Evolutionary conservation across 92 coral and sea anemone species (phyloP).

Genomic region (Anthopleura xanthogrammica): DNA sequence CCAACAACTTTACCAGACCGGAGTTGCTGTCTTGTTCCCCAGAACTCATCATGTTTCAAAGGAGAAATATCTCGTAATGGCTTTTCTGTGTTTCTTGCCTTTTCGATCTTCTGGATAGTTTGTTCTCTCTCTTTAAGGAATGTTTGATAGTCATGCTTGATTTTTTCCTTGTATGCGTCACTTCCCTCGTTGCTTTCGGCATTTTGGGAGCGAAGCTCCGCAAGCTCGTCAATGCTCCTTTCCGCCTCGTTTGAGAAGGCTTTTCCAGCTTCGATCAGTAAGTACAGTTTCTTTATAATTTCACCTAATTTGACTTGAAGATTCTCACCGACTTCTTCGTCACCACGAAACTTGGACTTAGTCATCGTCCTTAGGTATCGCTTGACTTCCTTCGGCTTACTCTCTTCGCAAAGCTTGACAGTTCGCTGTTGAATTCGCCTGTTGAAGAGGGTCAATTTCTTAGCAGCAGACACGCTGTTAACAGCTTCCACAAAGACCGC

Average conservation of each 20-base stretch:
- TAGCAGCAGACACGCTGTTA: background rate
- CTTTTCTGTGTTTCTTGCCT: background rate
- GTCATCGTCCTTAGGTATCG: constrained; percentile 34
- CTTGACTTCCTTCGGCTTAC: constrained; percentile 12
- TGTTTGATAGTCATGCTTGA: constrained; percentile 12
- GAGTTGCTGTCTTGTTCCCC: constrained; percentile 62
- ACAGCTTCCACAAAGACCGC: background rate
- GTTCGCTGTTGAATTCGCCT: constrained; percentile 15
- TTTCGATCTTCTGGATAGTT: background rate
- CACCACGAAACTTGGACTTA: constrained; percentile 34
- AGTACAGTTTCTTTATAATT: constrained; percentile 30
- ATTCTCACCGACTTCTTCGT: background rate
- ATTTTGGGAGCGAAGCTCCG: constrained; percentile 29
- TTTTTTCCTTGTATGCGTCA: constrained; percentile 8
- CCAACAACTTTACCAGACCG: constrained; percentile 55
- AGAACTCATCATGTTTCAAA: constrained; percentile 36
- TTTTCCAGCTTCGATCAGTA: constrained; percentile 40
- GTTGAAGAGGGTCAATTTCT: constrained; percentile 17
- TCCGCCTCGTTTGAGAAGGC: constrained; percentile 39
- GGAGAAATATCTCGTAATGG: constrained; percentile 5
- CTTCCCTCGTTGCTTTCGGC: constrained; percentile 6
- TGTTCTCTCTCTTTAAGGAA: constrained; percentile 26
- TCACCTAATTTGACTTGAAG: constrained; percentile 21
- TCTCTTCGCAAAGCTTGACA: constrained; percentile 10
- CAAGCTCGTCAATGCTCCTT: constrained; percentile 29